phyloP scores from a whole-genome alignment of 2,113 vertebrate species.

The Mus pahari region DNA sequence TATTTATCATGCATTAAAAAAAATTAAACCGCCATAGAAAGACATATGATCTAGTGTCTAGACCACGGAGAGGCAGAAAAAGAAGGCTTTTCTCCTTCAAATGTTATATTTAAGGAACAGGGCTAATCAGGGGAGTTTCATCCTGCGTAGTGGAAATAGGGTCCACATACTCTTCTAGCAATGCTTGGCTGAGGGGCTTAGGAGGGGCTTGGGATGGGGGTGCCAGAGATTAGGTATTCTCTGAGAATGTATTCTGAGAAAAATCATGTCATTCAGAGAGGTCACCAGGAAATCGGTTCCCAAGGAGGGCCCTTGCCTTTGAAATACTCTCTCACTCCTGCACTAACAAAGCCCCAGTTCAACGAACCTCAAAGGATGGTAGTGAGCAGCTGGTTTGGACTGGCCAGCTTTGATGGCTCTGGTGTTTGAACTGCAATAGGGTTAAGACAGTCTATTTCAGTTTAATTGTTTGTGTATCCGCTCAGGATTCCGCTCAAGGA shows the following conservation, averaged over 20 bases:
- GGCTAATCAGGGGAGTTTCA: background rate
- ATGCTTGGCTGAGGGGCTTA: background rate
- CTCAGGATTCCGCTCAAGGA: slow-evolving; percentile 67
- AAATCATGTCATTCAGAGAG: slow-evolving; percentile 72
- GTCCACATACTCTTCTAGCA: slow-evolving; percentile 7
- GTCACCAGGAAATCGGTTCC: slow-evolving; percentile 80
- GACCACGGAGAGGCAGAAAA: background rate
- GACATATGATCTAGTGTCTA: background rate
- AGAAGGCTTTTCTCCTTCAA: background rate
- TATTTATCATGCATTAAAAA: background rate
- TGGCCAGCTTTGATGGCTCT: slow-evolving; percentile 77
- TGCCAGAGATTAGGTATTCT: slow-evolving; percentile 55
- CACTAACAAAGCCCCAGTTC: slow-evolving; percentile 81
- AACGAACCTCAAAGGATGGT: slow-evolving; percentile 76
- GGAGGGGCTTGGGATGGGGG: slow-evolving; percentile 20
- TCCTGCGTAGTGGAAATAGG: background rate
- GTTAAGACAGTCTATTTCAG: slow-evolving; percentile 74
- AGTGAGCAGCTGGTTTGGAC: slow-evolving; percentile 76
- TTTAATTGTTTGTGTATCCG: slow-evolving; percentile 76
- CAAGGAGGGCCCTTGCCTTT: slow-evolving; percentile 78
- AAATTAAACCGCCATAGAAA: background rate
- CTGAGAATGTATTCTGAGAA: slow-evolving; percentile 73
- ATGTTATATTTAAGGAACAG: background rate
- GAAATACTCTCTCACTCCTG: slow-evolving; percentile 77
- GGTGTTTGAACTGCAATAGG: slow-evolving; percentile 77